Evolutionary conservation across 2,113 vertebrate species (phyloP).

Genomic region (Entelurus aequoreus): DNA sequence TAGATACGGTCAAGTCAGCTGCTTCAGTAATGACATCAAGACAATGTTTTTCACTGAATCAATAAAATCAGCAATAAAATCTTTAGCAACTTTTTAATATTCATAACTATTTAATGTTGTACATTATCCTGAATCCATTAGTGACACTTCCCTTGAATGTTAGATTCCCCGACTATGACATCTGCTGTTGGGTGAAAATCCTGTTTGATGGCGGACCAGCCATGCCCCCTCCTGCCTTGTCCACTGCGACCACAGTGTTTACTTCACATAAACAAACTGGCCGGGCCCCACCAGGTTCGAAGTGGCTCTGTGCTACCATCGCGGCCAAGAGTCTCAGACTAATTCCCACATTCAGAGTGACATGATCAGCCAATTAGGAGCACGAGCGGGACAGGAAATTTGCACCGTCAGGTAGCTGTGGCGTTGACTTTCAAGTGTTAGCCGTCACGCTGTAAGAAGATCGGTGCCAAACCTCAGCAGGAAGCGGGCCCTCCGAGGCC

Average conservation of each 20-base stretch:
- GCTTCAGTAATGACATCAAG: constrained; percentile 55
- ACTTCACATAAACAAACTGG: constrained; percentile 63
- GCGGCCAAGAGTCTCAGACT: constrained; percentile 27
- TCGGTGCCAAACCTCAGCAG: constrained; percentile 59
- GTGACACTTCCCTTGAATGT: constrained; percentile 15
- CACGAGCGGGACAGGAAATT: constrained; percentile 54
- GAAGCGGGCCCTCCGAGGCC: constrained; percentile 49
- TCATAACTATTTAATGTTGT: not conserved
- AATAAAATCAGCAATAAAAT: constrained; percentile 11
- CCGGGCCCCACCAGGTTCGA: constrained; percentile 51
- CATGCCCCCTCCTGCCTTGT: constrained; percentile 43
- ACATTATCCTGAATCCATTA: not conserved
- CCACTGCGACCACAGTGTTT: constrained; percentile 71
- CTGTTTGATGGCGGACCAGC: constrained; percentile 42
- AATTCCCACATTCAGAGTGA: constrained; percentile 60
- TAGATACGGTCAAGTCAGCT: constrained; percentile 51
- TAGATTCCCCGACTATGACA: constrained; percentile 15
- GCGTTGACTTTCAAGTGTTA: constrained; percentile 37
- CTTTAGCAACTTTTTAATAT: not conserved
- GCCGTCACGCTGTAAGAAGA: constrained; percentile 38
- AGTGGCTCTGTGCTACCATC: constrained; percentile 39
- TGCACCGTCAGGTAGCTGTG: constrained; percentile 50
- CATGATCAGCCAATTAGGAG: constrained; percentile 65
- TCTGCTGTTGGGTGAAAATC: constrained; percentile 40
- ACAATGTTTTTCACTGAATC: constrained; percentile 12